Percentiles rank a stretch among this genome's conserved stretches.
Evolutionary conservation across 2,888 invertebrate species (phyloP).

Genomic region (Linyphia triangularis): DNA sequence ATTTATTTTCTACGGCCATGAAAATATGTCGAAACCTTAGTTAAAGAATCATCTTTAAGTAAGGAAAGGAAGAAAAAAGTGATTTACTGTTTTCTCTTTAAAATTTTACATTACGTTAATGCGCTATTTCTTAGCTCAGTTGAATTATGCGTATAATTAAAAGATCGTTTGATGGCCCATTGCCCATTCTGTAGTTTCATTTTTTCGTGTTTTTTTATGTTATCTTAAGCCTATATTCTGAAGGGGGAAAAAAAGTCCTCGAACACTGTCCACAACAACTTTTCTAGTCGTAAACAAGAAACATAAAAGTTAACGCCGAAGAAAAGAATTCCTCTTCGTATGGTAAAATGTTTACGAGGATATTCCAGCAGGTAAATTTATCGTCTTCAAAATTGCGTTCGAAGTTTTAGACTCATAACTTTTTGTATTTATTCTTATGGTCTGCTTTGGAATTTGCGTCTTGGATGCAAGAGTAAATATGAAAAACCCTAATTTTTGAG

Average conservation of each 20-base stretch:
- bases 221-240: neutral
- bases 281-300: slow-evolving; percentile 53
- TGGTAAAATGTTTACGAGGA: slow-evolving; percentile 62
- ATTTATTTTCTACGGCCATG: neutral
- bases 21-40: neutral
- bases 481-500: neutral
- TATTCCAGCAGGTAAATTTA: slow-evolving; percentile 63
- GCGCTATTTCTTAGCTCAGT: neutral
- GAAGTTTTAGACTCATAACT: slow-evolving; percentile 51
- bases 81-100: neutral
- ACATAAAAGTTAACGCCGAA: slow-evolving; percentile 46
- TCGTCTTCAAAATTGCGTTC: slow-evolving; percentile 67
- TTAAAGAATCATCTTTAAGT: neutral
- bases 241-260: neutral
- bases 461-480: neutral
- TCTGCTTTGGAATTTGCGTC: neutral
- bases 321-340: neutral
- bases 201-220: neutral
- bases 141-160: slow-evolving; percentile 3
- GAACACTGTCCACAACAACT: neutral
- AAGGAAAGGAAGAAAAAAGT: neutral
- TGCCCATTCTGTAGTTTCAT: neutral
- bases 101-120: neutral
- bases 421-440: slow-evolving; percentile 22
- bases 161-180: neutral